Evolutionary conservation across 1,140 invertebrate species (phyloP), one percentile per base, ranked within the genome.

Genomic region (Drosophila ananassae): DNA sequence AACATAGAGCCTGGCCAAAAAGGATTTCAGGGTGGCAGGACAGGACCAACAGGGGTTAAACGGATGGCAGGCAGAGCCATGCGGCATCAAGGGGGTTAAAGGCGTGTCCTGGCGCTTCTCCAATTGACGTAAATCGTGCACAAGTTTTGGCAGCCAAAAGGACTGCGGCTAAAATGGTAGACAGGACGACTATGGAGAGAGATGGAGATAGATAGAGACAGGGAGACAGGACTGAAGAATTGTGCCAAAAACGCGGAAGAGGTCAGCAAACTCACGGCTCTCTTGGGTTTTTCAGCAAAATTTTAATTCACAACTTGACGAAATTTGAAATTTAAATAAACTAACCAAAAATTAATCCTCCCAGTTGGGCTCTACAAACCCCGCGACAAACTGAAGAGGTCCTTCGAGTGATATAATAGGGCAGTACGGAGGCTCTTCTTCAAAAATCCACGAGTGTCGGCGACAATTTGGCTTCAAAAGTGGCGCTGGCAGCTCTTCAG

Each of bases 111-210:
- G 82, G 82, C 82, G 61, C 61, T 63, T 68, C 69, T 80, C 82
- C 82, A 85, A 87, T 81, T 75, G 74, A 87, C 74, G 82, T 87
- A 79, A 87, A 89, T 87, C 83, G 82, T 87, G 78, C 62, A 53
- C 82, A 87, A 79, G 66, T 69, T 81, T 87, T 85, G 82, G 82
- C 82, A 79, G 56, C 74, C 74, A 87, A 81, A 84, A 68, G 63
- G 82, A 71, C 74, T 85, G 82, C 69, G 82, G 72, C 82, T 79
- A 61, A 79, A 71, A 53, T 44, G 32, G 66, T 17, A 67, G 62
- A 69, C 41, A 17, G 17, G 17, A 17, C 17, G 17, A 17, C 17
- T 17, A 17, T 17, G 17, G 17, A 17, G 17, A 54, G 7, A 24
- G 2, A 34, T 10, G n/a, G 28, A 46, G 17, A n/a, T 6, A 22